These are phyloP conservation scores for Circaetus cinerascens DNA, from an alignment of 2,113 vertebrate genomes.

Conservation along the genomic window DNA sequence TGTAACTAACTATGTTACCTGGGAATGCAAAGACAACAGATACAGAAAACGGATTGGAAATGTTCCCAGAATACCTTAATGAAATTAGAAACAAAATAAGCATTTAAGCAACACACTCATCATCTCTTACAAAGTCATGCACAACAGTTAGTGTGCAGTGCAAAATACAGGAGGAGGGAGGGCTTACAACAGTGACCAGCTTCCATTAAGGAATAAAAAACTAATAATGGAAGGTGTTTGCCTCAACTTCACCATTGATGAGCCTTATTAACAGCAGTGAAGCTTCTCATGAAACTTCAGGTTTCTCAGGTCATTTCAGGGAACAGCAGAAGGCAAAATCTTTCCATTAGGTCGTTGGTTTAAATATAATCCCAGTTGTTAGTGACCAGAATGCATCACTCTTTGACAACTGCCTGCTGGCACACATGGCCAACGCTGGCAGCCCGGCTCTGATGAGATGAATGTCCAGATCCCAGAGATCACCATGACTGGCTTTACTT, in stretches of 20 bases:
- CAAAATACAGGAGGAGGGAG: background rate
- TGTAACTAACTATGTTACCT: background rate
- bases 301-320: background rate
- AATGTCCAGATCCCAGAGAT: background rate
- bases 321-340: background rate
- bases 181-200: background rate
- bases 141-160: background rate
- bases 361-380: background rate
- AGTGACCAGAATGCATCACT: background rate
- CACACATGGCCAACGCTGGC: background rate
- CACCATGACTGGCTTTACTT: background rate
- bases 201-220: background rate
- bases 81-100: background rate
- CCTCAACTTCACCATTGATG: background rate
- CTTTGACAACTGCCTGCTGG: background rate
- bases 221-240: background rate
- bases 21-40: background rate
- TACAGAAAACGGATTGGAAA: background rate
- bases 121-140: background rate
- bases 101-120: background rate
- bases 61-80: background rate
- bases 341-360: background rate
- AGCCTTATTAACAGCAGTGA: background rate
- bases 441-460: background rate
- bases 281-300: background rate